A percentile compares a stretch with the other conserved stretches of the same genome.
Evolutionary conservation across 2,113 vertebrate genomes (phyloP).

Genomic region (Podiceps cristatus): DNA sequence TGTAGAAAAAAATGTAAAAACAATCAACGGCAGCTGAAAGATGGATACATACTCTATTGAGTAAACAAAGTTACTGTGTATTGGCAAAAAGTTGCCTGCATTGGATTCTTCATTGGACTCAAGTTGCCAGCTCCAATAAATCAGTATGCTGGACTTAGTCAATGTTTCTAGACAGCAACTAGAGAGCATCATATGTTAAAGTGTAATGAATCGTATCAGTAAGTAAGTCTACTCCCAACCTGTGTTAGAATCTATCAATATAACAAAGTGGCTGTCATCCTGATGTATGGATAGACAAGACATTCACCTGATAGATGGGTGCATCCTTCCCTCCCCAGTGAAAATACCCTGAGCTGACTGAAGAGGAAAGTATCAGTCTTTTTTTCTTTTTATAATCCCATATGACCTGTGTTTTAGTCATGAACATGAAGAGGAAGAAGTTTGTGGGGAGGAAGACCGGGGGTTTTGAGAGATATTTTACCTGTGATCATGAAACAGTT

Average conservation of each 20-base stretch:
- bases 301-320: neutral
- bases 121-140: slow-evolving; percentile 48
- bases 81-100: slow-evolving; percentile 55
- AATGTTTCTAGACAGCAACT: slow-evolving; percentile 13
- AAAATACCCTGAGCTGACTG: neutral
- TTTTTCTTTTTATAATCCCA: neutral
- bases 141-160: slow-evolving; percentile 39
- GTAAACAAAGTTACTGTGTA: slow-evolving; percentile 59
- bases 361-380: neutral
- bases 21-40: slow-evolving; percentile 42
- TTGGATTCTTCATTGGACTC: slow-evolving; percentile 27
- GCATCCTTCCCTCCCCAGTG: neutral
- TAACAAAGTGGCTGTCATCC: slow-evolving; percentile 14
- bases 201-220: slow-evolving; percentile 53
- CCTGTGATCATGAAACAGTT: neutral
- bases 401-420: neutral
- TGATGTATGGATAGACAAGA: neutral
- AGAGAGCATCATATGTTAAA: neutral
- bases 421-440: accelerated
- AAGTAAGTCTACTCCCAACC: slow-evolving; percentile 10
- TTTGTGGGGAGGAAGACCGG: neutral
- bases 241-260: slow-evolving; percentile 20
- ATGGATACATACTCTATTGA: slow-evolving; percentile 20
- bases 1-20: neutral
- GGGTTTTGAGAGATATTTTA: neutral